Conservation (phyloP, 2,888 invertebrate genomes). For the Teinopalpus imperialis region DNA sequence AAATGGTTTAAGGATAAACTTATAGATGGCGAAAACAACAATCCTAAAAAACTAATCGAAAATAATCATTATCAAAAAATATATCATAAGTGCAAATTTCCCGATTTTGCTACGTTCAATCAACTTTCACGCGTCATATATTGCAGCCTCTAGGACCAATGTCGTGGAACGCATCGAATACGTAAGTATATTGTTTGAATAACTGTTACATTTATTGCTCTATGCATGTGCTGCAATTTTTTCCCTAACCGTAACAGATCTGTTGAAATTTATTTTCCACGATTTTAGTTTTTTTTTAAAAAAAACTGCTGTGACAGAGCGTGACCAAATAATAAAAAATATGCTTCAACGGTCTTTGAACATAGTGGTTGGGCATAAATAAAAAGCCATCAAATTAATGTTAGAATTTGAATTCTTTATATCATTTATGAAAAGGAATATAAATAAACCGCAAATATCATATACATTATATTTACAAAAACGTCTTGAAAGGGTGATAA, state of each 20-base stretch:
- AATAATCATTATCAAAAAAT: not conserved
- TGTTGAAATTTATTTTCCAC: conserved; percentile 38
- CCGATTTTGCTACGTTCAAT: conserved; percentile 49
- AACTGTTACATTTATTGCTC: conserved; percentile 64
- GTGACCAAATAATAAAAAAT: conserved; percentile 24
- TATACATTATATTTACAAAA: no score
- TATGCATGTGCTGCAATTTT: conserved; percentile 46
- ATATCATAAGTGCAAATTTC: conserved; percentile 5
- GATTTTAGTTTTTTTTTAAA: conserved; percentile 38
- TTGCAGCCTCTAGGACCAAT: conserved; percentile 59
- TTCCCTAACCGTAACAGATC: conserved; percentile 52
- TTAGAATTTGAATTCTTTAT: no score
- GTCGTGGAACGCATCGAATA: conserved; percentile 73
- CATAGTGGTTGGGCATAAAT: conserved; percentile 9
- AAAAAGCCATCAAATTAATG: no score
- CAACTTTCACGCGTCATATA: conserved; percentile 69
- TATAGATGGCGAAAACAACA: no score
- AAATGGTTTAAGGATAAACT: no score
- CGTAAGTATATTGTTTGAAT: conserved; percentile 36
- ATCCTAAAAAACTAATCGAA: not conserved
- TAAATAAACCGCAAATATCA: no score
- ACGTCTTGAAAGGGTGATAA: no score
- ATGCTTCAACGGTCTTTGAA: conserved; percentile 8
- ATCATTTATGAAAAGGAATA: no score
- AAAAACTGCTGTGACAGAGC: conserved; percentile 35